These are phyloP conservation scores for Peromyscus leucopus DNA, from an alignment of 2,113 vertebrate genomes.

Conservation along the genomic window DNA sequence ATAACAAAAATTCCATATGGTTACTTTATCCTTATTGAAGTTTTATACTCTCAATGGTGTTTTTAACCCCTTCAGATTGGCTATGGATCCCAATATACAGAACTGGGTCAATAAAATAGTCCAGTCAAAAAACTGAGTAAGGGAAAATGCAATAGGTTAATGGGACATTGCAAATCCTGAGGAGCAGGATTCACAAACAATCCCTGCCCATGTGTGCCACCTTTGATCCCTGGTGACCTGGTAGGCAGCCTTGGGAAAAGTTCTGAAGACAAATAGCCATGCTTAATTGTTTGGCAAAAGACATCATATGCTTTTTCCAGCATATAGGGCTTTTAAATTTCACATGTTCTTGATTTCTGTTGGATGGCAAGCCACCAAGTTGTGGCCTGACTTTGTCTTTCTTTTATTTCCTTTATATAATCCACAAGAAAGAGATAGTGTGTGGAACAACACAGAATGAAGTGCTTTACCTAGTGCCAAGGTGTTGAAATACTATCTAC, in stretches of 20 bases:
- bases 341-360: not conserved
- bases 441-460: not conserved
- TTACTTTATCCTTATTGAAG: not conserved
- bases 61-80: not conserved
- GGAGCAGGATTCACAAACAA: not conserved
- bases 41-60: not conserved
- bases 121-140: not conserved
- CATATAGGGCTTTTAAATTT: not conserved
- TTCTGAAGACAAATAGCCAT: not conserved
- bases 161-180: not conserved
- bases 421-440: not conserved
- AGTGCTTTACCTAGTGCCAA: not conserved
- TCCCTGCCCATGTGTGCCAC: not conserved
- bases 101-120: not conserved
- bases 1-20: not conserved
- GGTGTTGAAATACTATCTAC: not conserved
- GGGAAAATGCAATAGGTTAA: not conserved
- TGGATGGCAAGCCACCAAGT: not conserved
- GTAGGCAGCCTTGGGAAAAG: not conserved
- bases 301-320: not conserved
- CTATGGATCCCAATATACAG: not conserved
- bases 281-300: not conserved
- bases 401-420: not conserved
- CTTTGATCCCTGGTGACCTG: not conserved
- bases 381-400: not conserved